Evolutionary conservation across 2,888 invertebrate species (phyloP).

Genomic region (Euproctis similis): DNA sequence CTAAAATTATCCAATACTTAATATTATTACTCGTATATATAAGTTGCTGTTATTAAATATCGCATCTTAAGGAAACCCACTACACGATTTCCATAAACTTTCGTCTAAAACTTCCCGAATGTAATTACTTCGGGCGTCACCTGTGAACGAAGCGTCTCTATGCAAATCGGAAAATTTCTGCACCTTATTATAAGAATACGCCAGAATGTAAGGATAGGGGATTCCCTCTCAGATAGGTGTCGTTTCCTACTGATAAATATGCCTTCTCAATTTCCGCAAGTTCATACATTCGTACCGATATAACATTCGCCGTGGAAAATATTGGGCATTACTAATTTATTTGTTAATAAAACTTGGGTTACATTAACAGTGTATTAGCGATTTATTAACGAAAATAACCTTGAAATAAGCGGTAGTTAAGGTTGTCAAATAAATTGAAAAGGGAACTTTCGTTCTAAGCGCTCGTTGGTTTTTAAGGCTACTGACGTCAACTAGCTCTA

Average conservation of each 20-base stretch:
- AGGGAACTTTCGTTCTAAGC: too few species aligned
- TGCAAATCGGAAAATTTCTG: conserved; percentile 66
- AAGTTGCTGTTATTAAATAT: conserved; percentile 22
- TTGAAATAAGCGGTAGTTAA: too few species aligned
- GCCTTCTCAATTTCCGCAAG: conserved; percentile 64
- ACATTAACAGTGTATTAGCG: conserved; percentile 7
- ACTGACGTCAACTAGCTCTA: too few species aligned
- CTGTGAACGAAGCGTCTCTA: conserved; percentile 60
- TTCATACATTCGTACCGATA: conserved; percentile 51
- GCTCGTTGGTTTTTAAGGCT: too few species aligned
- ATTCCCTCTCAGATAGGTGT: conserved; percentile 46
- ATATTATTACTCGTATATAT: conserved; percentile 5
- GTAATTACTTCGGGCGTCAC: conserved; percentile 69
- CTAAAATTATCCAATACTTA: too few species aligned
- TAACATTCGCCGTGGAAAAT: conserved; percentile 69
- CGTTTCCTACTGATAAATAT: conserved; percentile 63
- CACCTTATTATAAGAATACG: conserved; percentile 64
- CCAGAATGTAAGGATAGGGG: conserved; percentile 41
- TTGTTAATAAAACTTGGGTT: conserved; percentile 30
- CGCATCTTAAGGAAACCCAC: conserved; percentile 31
- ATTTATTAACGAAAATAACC: too few species aligned
- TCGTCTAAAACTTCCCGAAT: conserved; percentile 54
- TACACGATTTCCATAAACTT: conserved; percentile 58
- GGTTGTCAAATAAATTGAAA: too few species aligned
- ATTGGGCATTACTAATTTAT: conserved; percentile 69